Conservation (phyloP, 1,140 invertebrate genomes). For the Gonioctena quinquepunctata region DNA sequence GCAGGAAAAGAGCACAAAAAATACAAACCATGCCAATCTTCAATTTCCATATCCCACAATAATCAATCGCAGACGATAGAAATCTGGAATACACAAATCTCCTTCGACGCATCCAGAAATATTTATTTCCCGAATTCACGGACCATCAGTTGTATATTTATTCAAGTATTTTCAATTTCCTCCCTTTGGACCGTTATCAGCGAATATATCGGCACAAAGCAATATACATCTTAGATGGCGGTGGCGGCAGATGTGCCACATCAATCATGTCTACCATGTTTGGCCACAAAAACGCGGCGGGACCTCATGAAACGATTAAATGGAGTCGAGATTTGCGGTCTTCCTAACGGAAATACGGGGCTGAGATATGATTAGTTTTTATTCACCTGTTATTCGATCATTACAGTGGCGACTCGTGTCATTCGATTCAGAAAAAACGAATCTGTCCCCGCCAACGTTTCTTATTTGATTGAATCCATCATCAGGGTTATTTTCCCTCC, state of each 20-base stretch:
- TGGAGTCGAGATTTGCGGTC: background rate
- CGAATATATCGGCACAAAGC: constrained; percentile 8
- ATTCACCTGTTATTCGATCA: background rate
- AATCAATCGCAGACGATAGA: background rate
- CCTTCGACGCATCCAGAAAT: background rate
- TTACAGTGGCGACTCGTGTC: too few relatives aligned
- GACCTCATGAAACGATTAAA: constrained; percentile 3
- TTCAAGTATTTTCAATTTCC: constrained; percentile 5
- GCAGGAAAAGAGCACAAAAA: too few relatives aligned
- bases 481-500: too few relatives aligned
- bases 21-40: too few relatives aligned
- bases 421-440: too few relatives aligned
- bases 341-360: background rate
- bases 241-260: background rate
- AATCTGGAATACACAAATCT: background rate
- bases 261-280: background rate
- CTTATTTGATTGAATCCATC: too few relatives aligned
- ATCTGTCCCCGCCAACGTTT: too few relatives aligned
- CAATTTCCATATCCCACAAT: too few relatives aligned
- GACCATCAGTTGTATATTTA: background rate
- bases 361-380: background rate
- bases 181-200: background rate
- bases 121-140: background rate
- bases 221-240: background rate
- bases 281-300: constrained; percentile 3